A percentile compares a stretch with the other conserved stretches of the same genome.
Conservation (phyloP, 2,888 invertebrate species). For the Lycaena phlaeas region DNA sequence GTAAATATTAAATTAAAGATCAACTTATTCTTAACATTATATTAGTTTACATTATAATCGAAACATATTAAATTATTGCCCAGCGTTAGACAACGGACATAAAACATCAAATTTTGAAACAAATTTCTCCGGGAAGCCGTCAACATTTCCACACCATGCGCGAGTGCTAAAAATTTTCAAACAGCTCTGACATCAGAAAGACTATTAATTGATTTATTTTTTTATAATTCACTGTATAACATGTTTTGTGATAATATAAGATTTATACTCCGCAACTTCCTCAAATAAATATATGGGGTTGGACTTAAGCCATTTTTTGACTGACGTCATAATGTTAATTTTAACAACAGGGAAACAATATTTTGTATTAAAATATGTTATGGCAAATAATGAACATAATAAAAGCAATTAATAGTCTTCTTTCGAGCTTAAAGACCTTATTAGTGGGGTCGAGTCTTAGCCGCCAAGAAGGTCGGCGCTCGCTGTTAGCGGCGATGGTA, state of each 20-base stretch:
- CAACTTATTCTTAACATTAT: not conserved
- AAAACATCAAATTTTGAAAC: slow-evolving; percentile 15
- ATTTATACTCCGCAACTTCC: not conserved
- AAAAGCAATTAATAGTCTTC: slow-evolving; percentile 20
- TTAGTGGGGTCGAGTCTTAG: slow-evolving; percentile 90
- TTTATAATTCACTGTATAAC: slow-evolving; percentile 2
- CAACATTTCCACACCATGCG: slow-evolving; percentile 25
- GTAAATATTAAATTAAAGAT: slow-evolving; percentile 6
- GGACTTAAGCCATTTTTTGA: not conserved
- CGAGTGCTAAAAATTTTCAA: slow-evolving; percentile 16
- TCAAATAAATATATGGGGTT: not conserved
- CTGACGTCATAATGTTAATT: slow-evolving; percentile 3
- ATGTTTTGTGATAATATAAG: slow-evolving; percentile 1
- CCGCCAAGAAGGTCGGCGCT: slow-evolving; percentile 93
- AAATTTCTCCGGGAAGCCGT: slow-evolving; percentile 8
- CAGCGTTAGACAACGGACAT: slow-evolving; percentile 1
- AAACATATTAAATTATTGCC: slow-evolving; percentile 8
- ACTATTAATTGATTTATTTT: slow-evolving; percentile 26
- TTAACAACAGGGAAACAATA: not conserved
- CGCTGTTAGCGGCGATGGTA: slow-evolving; percentile 70
- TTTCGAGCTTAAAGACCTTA: slow-evolving; percentile 76
- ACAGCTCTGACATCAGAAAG: slow-evolving; percentile 21
- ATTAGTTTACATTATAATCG: not conserved
- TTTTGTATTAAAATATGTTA: too few species aligned
- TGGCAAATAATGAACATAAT: too few species aligned